These are phyloP conservation scores for Galago senegalensis DNA, from an alignment of 2,797 vertebrate species.

Conservation along the genomic window DNA sequence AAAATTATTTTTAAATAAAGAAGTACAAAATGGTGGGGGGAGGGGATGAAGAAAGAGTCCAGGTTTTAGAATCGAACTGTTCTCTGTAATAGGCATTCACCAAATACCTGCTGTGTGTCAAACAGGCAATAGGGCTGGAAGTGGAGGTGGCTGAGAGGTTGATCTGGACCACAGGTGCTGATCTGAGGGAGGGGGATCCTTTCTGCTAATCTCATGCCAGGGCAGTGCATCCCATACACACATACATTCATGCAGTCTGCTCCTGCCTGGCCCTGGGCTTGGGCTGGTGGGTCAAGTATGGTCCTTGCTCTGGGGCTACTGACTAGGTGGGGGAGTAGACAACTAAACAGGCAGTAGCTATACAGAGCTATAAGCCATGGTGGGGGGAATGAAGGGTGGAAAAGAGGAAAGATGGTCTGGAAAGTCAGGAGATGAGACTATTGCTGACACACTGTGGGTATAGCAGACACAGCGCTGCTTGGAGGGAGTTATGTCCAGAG, in stretches of 20 bases:
- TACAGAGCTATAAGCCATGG: background rate
- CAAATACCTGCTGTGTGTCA: background rate
- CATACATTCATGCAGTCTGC: background rate
- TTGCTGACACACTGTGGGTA: background rate
- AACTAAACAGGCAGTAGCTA: background rate
- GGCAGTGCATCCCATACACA: background rate
- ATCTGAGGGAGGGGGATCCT: background rate
- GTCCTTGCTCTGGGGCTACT: background rate
- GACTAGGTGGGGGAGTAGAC: background rate
- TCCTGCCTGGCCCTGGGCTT: background rate
- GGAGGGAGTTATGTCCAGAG: background rate
- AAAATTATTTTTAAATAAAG: constrained; percentile 50
- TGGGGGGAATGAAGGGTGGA: background rate
- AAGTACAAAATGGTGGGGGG: background rate
- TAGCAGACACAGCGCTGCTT: background rate
- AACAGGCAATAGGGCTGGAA: background rate
- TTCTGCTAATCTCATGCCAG: accelerated
- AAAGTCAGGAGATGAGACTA: background rate
- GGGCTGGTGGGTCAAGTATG: background rate
- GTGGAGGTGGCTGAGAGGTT: background rate
- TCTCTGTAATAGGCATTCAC: background rate
- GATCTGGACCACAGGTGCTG: background rate
- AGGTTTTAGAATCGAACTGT: background rate
- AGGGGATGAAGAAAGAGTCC: background rate
- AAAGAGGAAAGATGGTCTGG: background rate